Conservation (phyloP, 2,888 invertebrate genomes). For the Zaprionus lineosus region DNA sequence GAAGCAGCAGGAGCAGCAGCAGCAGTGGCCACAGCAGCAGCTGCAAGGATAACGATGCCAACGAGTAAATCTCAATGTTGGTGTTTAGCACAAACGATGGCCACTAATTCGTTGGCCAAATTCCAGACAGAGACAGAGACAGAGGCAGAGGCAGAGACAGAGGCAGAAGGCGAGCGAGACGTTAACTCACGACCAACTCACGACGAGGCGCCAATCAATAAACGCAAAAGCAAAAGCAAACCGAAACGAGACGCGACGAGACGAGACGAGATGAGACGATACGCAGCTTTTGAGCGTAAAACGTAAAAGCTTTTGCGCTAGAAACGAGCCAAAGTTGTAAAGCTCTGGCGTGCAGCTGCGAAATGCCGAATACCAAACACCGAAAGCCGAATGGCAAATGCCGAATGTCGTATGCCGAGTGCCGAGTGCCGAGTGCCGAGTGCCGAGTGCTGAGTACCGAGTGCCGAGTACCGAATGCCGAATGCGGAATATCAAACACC, state of each 20-base stretch:
- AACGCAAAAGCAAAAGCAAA: conserved; percentile 31
- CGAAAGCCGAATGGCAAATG: neutral
- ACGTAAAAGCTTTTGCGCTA: conserved; percentile 45
- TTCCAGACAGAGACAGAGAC: neutral
- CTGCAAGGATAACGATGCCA: conserved; percentile 33
- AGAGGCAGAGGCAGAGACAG: neutral
- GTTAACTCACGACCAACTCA: conserved; percentile 34
- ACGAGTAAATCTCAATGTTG: conserved; percentile 26
- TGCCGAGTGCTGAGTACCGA: conserved; percentile 6
- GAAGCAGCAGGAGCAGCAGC: conserved; percentile 6
- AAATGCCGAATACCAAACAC: conserved; percentile 10
- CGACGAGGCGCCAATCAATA: conserved; percentile 48
- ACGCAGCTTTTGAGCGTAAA: conserved; percentile 60
- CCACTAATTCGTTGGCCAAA: conserved; percentile 35
- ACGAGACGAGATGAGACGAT: conserved; percentile 6
- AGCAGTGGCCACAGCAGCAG: conserved; percentile 3
- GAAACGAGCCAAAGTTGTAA: conserved; percentile 37
- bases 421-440: conserved; percentile 1
- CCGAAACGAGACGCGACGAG: conserved; percentile 5
- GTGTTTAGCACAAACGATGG: conserved; percentile 34
- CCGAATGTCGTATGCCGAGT: neutral
- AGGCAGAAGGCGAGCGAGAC: neutral
- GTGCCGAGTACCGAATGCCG: neutral
- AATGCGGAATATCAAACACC: conserved; percentile 10
- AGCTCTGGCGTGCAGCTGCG: conserved; percentile 31